Evolutionary conservation across 2,888 invertebrate genomes (phyloP), one percentile per base, ranked within the genome.

Genomic region (Kryphioiulus occultus): DNA sequence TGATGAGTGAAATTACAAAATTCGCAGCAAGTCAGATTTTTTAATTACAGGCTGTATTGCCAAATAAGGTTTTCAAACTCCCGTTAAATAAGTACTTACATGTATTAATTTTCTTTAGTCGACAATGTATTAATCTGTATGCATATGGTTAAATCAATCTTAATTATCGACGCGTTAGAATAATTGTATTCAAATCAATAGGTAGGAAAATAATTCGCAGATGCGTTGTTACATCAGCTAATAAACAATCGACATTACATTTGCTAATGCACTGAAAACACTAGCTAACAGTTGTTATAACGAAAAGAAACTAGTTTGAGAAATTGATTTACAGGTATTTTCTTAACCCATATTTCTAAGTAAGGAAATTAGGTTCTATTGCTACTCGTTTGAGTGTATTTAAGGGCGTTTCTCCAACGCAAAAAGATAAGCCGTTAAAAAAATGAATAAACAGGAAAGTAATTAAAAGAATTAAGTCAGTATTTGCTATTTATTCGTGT

Each of bases 381-480:
- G n/a, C 10, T n/a, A 4, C 59, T 5, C n/a, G 68, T 68, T 68
- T 68, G 19, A 44, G 59, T 19, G 26, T 78, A 26, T 78, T 78
- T 12, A 30, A 78, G 30, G 78, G 78, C 78, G 78, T 78, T 78
- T 78, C n/a, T 78, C 78, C 12, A 78, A 78, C 26, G 78, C 26
- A 78, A 30, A 78, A 26, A 44, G 30, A 78, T 68, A 78, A 78
- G 78, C 15, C 12, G 26, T 78, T 78, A 78, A 78, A 44, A 15
- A 30, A 12, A 30, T 78, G 12, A 22, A 68, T 78, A 26, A 30
- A 78, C 78, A 78, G 78, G 78, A 78, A 78, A 78, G 22, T 78
- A 78, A 78, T 78, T 78, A 78, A 22, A 78, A 78, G 78, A 78
- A 78, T 30, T 78, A 78, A 78, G 30, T 78, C 30, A 78, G 26